Conservation (phyloP, 2,888 invertebrate genomes). For the Phortica okadai region DNA sequence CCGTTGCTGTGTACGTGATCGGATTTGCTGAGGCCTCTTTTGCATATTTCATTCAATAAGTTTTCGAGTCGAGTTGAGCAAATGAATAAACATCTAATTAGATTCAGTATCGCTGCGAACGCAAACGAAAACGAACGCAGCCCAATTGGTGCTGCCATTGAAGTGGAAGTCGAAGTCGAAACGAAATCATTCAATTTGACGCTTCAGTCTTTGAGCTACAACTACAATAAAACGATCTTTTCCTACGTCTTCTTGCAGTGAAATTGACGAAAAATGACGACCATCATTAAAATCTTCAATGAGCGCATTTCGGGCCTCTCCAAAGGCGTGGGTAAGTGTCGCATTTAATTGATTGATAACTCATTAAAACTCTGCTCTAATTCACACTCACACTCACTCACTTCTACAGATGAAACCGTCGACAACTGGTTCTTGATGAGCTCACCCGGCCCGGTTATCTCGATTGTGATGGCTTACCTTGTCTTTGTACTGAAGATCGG, state of each 20-base stretch:
- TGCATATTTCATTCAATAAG: slow-evolving; percentile 63
- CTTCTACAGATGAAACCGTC: slow-evolving; percentile 82
- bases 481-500: slow-evolving; percentile 86
- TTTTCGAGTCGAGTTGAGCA: slow-evolving; percentile 37
- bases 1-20: slow-evolving; percentile 51
- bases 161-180: neutral
- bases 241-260: slow-evolving; percentile 36
- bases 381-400: neutral
- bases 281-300: slow-evolving; percentile 72
- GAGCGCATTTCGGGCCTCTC: slow-evolving; percentile 71
- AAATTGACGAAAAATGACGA: slow-evolving; percentile 61
- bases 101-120: slow-evolving; percentile 35
- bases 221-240: slow-evolving; percentile 21
- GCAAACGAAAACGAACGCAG: slow-evolving; percentile 51
- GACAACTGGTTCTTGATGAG: slow-evolving; percentile 88
- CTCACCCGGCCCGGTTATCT: slow-evolving; percentile 83
- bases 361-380: neutral
- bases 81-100: slow-evolving; percentile 23
- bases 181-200: neutral
- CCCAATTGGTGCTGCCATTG: slow-evolving; percentile 35
- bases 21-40: slow-evolving; percentile 35
- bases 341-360: neutral
- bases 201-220: neutral
- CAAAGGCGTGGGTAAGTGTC: slow-evolving; percentile 72
- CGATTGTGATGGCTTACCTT: slow-evolving; percentile 82